phyloP scores from a whole-genome alignment of 1,140 invertebrate genomes.

The Globodera rostochiensis region DNA sequence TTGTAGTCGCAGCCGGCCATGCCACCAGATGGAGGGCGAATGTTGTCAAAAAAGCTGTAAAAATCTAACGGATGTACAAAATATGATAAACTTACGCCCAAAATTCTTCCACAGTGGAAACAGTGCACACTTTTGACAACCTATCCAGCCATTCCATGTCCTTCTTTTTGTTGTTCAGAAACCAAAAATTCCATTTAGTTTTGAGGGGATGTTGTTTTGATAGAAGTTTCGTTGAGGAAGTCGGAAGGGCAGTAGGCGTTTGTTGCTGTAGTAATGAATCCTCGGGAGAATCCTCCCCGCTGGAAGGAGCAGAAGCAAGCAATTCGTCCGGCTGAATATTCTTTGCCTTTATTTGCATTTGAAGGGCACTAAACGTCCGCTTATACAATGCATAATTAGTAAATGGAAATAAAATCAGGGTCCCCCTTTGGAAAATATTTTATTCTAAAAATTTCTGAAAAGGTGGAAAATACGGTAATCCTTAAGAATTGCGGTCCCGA shows the following conservation, averaged over 20 bases:
- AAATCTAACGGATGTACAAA: constrained; percentile 72
- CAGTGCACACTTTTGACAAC: constrained; percentile 85
- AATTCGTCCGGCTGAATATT: not conserved
- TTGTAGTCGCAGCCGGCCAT: constrained; percentile 87
- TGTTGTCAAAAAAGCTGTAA: constrained; percentile 66
- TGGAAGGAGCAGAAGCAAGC: not conserved
- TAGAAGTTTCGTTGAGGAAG: not conserved
- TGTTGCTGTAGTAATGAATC: constrained; percentile 7
- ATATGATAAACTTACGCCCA: constrained; percentile 79
- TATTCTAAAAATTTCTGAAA: no score
- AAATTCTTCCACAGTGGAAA: constrained; percentile 96
- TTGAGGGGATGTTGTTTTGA: constrained; percentile 79
- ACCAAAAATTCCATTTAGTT: constrained; percentile 95
- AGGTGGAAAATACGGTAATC: no score
- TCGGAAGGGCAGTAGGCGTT: not conserved
- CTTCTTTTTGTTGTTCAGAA: constrained; percentile 84
- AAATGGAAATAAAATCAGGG: no score
- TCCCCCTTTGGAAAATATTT: no score
- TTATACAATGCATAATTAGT: no score
- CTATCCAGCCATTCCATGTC: constrained; percentile 87
- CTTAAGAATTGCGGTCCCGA: no score
- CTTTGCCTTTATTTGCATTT: no score
- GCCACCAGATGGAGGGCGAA: constrained; percentile 87
- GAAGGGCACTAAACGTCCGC: no score
- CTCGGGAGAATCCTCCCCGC: not conserved